Base-by-base conservation (phyloP, 2,888 invertebrate genomes). In the Anthophora plumipes region DNA sequence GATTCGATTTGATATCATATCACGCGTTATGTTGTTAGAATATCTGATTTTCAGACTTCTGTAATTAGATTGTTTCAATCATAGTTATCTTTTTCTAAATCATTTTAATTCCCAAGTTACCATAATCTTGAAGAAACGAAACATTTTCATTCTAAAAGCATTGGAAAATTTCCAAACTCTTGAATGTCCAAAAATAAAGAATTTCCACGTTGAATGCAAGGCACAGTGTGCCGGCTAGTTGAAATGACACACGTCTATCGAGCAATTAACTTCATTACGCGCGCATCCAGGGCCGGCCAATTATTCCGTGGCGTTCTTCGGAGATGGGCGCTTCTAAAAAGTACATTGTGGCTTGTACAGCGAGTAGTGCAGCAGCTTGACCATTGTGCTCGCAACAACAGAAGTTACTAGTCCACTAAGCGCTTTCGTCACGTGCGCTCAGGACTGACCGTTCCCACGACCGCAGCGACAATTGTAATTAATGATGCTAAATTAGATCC, bases 401-500 rank as follows among this genome's bases (percentile, higher is more conserved):
- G 55, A 60, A 82, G 71, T 79, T 83, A 74, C 69, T 64, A 68
- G 83, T 37, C 78, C 71, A 31, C 59, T 76, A 73, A 86, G 76
- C 74, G 64, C 77, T 64, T 70, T 80, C 73, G 77, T 84, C 78
- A 82, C 76, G 73, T 70, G 73, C 60, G 31, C 68, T 67, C 50
- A 52, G 54, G 14, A 54, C 60, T 72, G 72, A 80, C 73, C 85
- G 77, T 86, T 86, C 86, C 84, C 86, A 86, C 84, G 84, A 41
- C 80, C 64, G 54, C 68, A 41, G 55, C 71, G 77, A 64, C 80
- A 86, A 86, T 86, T 86, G 86, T 83, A 86, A 86, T 86, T 86
- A 86, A 86, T 83, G 84, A 78, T 74, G 71, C 73, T 66, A 78
- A 84, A 84, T 86, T 86, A 86, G 80, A 84, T 84, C 71, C 64